Evolutionary conservation across 2,113 vertebrate species (phyloP).

Genomic region (Ciconia maguari): DNA sequence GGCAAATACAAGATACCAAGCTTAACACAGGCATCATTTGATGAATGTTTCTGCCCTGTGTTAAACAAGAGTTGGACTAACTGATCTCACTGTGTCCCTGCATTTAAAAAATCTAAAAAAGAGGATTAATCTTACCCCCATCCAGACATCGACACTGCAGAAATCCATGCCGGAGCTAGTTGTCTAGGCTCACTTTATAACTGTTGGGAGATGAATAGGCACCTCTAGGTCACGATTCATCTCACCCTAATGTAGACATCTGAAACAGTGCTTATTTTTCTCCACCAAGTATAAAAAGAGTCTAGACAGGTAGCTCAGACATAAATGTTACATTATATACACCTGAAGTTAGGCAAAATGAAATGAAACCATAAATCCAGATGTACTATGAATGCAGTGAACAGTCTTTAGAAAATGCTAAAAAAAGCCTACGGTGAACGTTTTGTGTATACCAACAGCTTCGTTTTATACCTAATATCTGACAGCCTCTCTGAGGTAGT

Average conservation of each 20-base stretch:
- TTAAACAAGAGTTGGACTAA: not conserved
- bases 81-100: not conserved
- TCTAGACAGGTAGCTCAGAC: constrained; percentile 18
- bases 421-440: not conserved
- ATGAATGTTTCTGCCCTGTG: not conserved
- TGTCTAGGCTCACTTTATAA: not conserved
- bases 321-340: not conserved
- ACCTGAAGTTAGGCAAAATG: not conserved
- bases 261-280: not conserved
- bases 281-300: not conserved
- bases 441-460: not conserved
- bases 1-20: not conserved
- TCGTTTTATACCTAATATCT: not conserved
- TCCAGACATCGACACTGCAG: not conserved
- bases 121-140: not conserved
- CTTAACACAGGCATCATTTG: not conserved
- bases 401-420: not conserved
- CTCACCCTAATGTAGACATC: not conserved
- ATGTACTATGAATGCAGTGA: not conserved
- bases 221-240: not conserved
- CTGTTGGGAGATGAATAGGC: not conserved
- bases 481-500: not conserved
- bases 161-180: not conserved
- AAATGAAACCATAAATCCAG: constrained; percentile 9
- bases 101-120: not conserved